Evolutionary conservation across 2,797 vertebrate species (phyloP), one percentile per base, ranked within the genome.

Genomic region (Etheostoma nigrum): DNA sequence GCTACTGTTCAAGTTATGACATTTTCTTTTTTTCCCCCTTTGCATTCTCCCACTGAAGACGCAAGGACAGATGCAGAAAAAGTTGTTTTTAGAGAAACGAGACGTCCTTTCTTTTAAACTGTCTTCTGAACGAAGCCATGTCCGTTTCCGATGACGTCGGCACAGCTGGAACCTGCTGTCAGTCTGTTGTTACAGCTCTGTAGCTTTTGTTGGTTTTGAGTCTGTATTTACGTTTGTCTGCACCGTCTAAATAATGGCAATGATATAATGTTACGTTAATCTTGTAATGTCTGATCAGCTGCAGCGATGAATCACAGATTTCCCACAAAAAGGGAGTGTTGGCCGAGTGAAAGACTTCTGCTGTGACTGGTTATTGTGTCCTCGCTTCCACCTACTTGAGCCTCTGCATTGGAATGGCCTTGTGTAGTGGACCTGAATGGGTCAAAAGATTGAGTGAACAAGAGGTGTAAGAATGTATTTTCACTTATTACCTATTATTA

Each of bases 1-100:
- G 74, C 72, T 71, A 33, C 36, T 79, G 59, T 76, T 73, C 62
- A 79, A 75, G 48, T 70, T 78, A 0, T 42, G 11, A 51, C 25
- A 75, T 12, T 80, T 74, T 74, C 48, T 54, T 78, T 53, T 7
- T 1, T n/a, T 53, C 3, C 36, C 23, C n/a, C 30, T 30, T 45
- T 60, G 19, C 2, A 12, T 7, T 23, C 18, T 59, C 44, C 13
- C 18, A 19, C 25, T n/a, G 10, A 62, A 67, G 57, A 21, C 9
- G 6, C 0, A 6, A 11, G 12, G 19, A 59, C 42, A 44, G 11
- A 52, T 44, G 51, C 15, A 14, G 51, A 23, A 0, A 25, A 44
- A 54, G n/a, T 40, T 13, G 2, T 16, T 45, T 77, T 42, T 48
- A 13, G 61, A 23, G 21, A 33, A 58, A 14, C 44, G 3, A 27